phyloP scores from a whole-genome alignment of 1,140 invertebrate species.

The Papilio polytes region DNA sequence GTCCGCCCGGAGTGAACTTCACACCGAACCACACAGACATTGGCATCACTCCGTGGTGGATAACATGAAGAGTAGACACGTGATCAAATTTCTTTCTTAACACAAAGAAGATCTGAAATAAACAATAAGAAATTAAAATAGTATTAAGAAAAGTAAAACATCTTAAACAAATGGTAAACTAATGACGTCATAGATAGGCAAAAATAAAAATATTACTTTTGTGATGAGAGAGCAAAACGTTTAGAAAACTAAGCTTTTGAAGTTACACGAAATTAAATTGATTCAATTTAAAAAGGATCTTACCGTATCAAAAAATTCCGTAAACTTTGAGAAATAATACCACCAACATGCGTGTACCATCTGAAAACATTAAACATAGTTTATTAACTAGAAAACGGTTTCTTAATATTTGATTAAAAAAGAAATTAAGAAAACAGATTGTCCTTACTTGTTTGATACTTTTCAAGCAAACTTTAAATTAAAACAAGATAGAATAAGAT shows the following conservation, averaged over 20 bases:
- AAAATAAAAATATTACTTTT: too few relatives aligned
- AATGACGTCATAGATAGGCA: too few relatives aligned
- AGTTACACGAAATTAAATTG: too few relatives aligned
- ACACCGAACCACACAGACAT: slow-evolving; percentile 98
- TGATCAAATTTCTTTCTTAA: slow-evolving; percentile 96
- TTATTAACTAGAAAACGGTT: background rate
- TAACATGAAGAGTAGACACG: slow-evolving; percentile 96
- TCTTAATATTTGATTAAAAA: background rate
- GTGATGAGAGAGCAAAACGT: background rate
- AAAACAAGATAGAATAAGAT: background rate
- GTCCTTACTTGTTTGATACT: background rate
- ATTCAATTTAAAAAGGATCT: slow-evolving; percentile 69
- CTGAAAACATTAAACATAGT: slow-evolving; percentile 83
- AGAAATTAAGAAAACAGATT: background rate
- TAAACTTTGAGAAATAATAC: slow-evolving; percentile 98
- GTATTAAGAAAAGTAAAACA: background rate
- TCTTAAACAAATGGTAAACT: too few relatives aligned
- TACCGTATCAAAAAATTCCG: slow-evolving; percentile 98
- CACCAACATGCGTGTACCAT: slow-evolving; percentile 98
- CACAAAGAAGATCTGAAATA: slow-evolving; percentile 94
- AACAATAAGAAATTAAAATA: background rate
- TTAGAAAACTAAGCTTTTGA: too few relatives aligned
- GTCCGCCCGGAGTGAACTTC: slow-evolving; percentile 96
- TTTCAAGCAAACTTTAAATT: background rate
- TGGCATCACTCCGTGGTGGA: slow-evolving; percentile 98